Base-by-base conservation (phyloP, 2,113 vertebrate genomes). In the Pleuronectes platessa region DNA sequence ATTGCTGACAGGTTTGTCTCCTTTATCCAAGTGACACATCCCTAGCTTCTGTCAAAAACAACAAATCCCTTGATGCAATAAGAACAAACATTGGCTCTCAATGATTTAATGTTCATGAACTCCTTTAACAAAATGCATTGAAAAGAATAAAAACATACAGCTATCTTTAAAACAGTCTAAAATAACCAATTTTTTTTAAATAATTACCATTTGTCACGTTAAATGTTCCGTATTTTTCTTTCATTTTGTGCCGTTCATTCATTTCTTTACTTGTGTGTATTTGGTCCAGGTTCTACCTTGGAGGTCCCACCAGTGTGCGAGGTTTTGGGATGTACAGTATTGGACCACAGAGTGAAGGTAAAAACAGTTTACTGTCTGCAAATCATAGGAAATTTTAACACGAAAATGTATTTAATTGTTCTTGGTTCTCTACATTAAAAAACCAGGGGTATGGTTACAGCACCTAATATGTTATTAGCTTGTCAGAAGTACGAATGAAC, bases 281-380 rank as follows among this genome's bases (percentile, higher is more conserved):
- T 67, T 45, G 49, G 12, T 79, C 42, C 86, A 99, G 97, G 90
- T 99, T 99, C 87, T 99, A 98, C 88, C 95, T 99, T 0, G 98
- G 98, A 20, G 97, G 98, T 68, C 97, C 97, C 64, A 99, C 98
- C 0, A 99, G 97, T 0, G 96, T 99, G 45, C 95, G 97, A 62
- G 98, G 98, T 10, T 99, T 99, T 90, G 97, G 97, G 68, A 99
- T 99, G 98, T 98, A 98, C 94, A 98, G 97, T 87, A 97, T 99
- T 1, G 98, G 98, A 27, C 97, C 98, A 4, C 97, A 99, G 88
- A 98, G 96, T 4, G 97, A 99, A 96, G 97, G 98, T 99, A 49
- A 54, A 24, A 21, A 24, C 35, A 10, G 8, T 10, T 37, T 37
- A 37, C 35, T 10, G 35, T 15, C 37, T 59, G 56, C 15, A 15